Percentiles rank a stretch among this genome's conserved stretches.
phyloP scores from a whole-genome alignment of 2,888 invertebrate species.

The Drosophila anomelani region DNA sequence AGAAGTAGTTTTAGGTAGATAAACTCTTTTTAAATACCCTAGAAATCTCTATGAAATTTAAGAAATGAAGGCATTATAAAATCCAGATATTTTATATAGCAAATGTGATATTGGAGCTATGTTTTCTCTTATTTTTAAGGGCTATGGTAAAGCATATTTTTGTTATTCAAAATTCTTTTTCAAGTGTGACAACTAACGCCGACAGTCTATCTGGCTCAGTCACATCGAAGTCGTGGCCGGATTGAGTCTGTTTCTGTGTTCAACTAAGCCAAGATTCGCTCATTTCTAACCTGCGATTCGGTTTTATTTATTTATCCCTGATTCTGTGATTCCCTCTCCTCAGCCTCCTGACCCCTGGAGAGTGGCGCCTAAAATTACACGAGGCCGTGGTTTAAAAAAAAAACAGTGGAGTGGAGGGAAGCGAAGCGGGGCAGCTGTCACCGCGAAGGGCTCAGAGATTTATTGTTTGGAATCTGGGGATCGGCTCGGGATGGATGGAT shows the following conservation, averaged over 20 bases:
- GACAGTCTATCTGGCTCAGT: constrained; percentile 65
- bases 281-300: constrained; percentile 40
- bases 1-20: not conserved
- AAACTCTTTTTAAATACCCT: not conserved
- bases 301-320: constrained; percentile 30
- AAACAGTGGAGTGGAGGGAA: not conserved
- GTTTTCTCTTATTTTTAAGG: too few relatives aligned
- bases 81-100: not conserved
- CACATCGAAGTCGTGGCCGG: constrained; percentile 75
- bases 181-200: constrained; percentile 43
- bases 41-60: too few relatives aligned
- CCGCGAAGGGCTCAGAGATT: constrained; percentile 49
- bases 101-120: not conserved
- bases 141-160: not conserved
- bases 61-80: not conserved
- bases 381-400: constrained; percentile 38
- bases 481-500: constrained; percentile 18
- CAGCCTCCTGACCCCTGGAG: constrained; percentile 66
- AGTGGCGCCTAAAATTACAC: constrained; percentile 71
- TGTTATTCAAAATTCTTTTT: not conserved
- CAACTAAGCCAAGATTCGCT: constrained; percentile 52
- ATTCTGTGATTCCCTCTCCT: not conserved
- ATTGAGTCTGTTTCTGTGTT: constrained; percentile 54
- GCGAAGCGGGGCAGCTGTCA: constrained; percentile 50
- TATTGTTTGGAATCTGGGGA: constrained; percentile 44